Evolutionary conservation across 2,888 invertebrate species (phyloP).

Genomic region (Eudasyphora cyanicolor): DNA sequence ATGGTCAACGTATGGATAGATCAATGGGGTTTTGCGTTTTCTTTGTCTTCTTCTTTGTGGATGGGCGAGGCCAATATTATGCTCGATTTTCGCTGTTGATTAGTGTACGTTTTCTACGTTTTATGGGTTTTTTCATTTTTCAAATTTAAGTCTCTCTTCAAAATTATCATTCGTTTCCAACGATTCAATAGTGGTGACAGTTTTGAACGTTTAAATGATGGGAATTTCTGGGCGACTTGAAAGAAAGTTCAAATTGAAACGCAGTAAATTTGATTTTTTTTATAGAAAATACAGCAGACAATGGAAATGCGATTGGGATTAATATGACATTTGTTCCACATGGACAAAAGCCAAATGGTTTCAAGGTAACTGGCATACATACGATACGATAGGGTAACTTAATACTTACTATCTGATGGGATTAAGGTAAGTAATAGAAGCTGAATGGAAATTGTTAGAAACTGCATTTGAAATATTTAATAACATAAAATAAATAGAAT

Average conservation of each 20-base stretch:
- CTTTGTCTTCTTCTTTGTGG: neutral
- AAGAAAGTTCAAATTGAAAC: conserved; percentile 43
- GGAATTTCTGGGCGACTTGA: conserved; percentile 31
- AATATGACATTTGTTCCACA: neutral
- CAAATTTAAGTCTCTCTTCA: neutral
- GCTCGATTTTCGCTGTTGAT: conserved; percentile 41
- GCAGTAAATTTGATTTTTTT: neutral
- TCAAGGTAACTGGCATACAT: neutral
- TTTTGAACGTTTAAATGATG: conserved; percentile 35
- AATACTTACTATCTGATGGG: too few species aligned
- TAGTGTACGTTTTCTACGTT: conserved; percentile 34
- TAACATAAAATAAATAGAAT: too few species aligned
- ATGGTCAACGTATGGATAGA: neutral
- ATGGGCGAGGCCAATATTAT: conserved; percentile 55
- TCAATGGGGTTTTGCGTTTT: conserved; percentile 46
- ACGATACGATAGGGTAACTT: too few species aligned
- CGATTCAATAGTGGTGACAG: conserved; percentile 36
- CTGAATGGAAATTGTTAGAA: too few species aligned
- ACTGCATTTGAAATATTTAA: too few species aligned
- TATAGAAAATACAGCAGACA: neutral
- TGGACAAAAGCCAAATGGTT: neutral
- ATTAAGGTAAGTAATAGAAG: too few species aligned
- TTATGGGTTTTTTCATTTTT: conserved; percentile 2
- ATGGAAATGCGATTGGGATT: neutral
- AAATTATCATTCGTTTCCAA: conserved; percentile 21